Percentiles rank a stretch among this genome's conserved stretches.
phyloP scores from a whole-genome alignment of 92 coral and sea anemone species.

The Parazoanthus swiftii region DNA sequence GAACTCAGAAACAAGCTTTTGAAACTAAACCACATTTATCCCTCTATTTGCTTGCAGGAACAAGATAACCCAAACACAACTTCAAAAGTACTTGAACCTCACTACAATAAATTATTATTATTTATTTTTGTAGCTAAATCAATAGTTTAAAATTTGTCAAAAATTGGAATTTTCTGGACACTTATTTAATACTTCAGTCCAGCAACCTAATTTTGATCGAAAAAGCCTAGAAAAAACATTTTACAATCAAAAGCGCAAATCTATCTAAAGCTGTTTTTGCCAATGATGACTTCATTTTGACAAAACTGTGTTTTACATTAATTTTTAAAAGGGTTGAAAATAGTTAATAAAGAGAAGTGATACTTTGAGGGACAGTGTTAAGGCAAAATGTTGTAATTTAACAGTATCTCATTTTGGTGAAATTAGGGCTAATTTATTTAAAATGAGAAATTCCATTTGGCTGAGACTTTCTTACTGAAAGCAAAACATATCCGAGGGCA shows the following conservation, averaged over 20 bases:
- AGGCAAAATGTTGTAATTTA: no score
- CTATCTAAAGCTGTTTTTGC: neutral
- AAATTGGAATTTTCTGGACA: neutral
- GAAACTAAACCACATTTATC: neutral
- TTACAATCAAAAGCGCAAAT: neutral
- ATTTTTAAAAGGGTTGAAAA: neutral
- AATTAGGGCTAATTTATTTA: no score
- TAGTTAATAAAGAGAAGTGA: no score
- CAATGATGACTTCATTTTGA: neutral
- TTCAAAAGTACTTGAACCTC: neutral
- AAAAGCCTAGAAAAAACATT: neutral
- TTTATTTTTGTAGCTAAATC: constrained; percentile 14
- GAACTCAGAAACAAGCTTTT: neutral
- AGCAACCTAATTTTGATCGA: neutral
- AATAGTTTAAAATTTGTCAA: neutral
- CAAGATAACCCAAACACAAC: neutral
- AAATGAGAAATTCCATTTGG: no score
- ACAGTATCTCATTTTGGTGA: no score
- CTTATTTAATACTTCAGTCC: neutral
- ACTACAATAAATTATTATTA: neutral
- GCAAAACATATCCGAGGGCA: no score
- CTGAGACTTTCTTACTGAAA: no score
- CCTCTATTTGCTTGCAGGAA: neutral
- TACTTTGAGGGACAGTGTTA: no score
- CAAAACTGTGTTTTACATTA: neutral